Base-by-base conservation (phyloP, 2,113 vertebrate genomes). In the Alethe castanea region DNA sequence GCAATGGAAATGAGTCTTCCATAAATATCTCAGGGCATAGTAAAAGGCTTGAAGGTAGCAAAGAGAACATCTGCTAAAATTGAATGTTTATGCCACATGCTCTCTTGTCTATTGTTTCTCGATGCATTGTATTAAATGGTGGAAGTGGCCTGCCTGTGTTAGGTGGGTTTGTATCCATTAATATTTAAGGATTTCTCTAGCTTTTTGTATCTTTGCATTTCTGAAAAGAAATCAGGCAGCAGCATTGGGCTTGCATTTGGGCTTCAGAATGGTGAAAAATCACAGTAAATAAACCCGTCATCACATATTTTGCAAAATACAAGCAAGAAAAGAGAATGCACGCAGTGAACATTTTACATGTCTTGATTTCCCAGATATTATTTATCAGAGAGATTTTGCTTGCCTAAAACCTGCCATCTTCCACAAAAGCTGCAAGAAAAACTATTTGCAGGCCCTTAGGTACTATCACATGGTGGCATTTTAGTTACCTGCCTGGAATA, bases 401-500 rank as follows among this genome's bases (percentile, higher is more conserved):
- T 78, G 38, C 24, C 60, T 52, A 86, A 96, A 95, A 40, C 61
- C 18, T 19, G 12, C 38, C 16, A 82, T 6, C 22, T 86, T 84
- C 54, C 44, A 50, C 23, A 25, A 76, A 96, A 80, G 24, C 35
- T 15, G 44, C 69, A 92, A 89, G n/a, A 53, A 73, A 48, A 19
- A 8, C 29, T 53, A 47, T 54, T 90, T 66, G 25, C 12, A 82
- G 20, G 12, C 23, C 22, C 28, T 28, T 48, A 81, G 60, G 12
- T 59, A 50, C 5, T 53, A 47, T 29, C 59, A 38, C 28, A 83
- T 17, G 20, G 9, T 62, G 54, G 8, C 0, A 6, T 83, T 90
- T 28, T 66, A 61, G 40, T 71, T 77, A 29, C 86, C 96, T 94
- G 26, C 71, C 95, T 65, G 26, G 77, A 94, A 93, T 82, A 83